Conservation (phyloP, 64 coral and sea anemone species). For the Stichodactyla mertensii region DNA sequence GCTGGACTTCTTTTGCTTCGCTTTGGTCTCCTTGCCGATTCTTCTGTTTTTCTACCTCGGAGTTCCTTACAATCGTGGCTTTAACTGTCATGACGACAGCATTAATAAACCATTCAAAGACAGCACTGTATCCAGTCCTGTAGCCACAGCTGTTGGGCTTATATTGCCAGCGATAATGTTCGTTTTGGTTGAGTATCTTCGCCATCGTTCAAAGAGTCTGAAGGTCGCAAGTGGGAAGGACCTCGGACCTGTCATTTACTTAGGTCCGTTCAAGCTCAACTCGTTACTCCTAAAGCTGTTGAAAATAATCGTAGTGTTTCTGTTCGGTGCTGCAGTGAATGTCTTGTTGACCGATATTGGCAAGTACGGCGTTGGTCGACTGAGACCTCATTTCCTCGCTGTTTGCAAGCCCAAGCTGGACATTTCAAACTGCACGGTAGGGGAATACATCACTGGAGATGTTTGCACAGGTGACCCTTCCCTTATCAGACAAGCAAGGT, state of each 20-base stretch:
- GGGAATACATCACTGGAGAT: constrained; percentile 45
- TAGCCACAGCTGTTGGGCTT: constrained; percentile 46
- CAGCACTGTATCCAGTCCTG: constrained; percentile 43
- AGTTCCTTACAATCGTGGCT: constrained; percentile 70
- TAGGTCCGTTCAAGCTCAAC: not conserved
- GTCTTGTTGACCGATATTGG: constrained; percentile 73
- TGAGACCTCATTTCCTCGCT: constrained; percentile 83
- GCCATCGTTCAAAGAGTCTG: not conserved
- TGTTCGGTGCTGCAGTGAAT: constrained; percentile 61
- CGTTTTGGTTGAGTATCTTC: constrained; percentile 34
- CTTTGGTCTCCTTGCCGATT: constrained; percentile 1
- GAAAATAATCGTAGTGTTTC: constrained; percentile 29
- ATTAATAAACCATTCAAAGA: constrained; percentile 92
- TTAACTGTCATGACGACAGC: constrained; percentile 81
- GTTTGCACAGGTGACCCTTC: constrained; percentile 71
- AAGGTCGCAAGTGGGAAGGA: not conserved
- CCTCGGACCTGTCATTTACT: not conserved
- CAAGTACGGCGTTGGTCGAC: constrained; percentile 69
- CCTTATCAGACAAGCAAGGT: constrained; percentile 77
- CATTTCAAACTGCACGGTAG: constrained; percentile 63
- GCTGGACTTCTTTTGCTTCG: constrained; percentile 56
- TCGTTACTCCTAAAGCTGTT: constrained; percentile 2
- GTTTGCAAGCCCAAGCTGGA: constrained; percentile 70
- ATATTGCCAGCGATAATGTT: constrained; percentile 40
- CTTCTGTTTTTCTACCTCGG: constrained; percentile 22